These are phyloP conservation scores for Dicaeum eximium DNA, from an alignment of 2,113 vertebrate genomes.

Conservation along the genomic window DNA sequence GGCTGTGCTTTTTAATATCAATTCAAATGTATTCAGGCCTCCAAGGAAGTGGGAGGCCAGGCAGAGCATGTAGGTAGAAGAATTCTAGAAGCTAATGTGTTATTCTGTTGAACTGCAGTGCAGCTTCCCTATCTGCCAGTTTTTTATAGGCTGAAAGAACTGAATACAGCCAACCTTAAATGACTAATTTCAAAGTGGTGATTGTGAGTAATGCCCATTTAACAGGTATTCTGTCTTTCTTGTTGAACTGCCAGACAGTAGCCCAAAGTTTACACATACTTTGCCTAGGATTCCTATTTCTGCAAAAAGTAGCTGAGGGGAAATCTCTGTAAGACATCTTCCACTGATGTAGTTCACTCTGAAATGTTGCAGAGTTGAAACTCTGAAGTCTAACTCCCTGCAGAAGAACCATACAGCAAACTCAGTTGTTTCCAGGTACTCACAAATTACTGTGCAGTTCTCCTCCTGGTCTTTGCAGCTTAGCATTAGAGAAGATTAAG, in stretches of 20 bases:
- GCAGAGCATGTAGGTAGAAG: background rate
- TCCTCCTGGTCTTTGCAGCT: background rate
- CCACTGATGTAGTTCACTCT: background rate
- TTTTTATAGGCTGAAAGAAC: background rate
- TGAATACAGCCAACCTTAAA: background rate
- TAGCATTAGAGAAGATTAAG: background rate
- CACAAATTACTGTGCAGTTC: background rate
- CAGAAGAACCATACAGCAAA: background rate
- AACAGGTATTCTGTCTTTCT: background rate
- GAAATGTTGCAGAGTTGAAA: background rate
- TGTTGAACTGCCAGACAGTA: background rate
- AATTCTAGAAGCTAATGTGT: background rate
- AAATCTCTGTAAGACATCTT: background rate
- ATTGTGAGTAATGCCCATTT: background rate
- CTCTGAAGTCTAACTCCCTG: background rate
- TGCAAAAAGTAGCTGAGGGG: background rate
- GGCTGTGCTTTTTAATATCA: background rate
- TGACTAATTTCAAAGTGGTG: background rate
- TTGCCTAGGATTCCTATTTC: background rate
- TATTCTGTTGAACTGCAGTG: background rate
- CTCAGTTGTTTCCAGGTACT: background rate
- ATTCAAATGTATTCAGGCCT: background rate
- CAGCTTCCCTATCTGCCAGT: background rate
- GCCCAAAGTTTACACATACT: background rate
- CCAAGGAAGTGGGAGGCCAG: background rate